A percentile compares a stretch with the other conserved stretches of the same genome.
Evolutionary conservation across 2,113 vertebrate genomes (phyloP).

Genomic region (pig (Sus scrofa)): DNA sequence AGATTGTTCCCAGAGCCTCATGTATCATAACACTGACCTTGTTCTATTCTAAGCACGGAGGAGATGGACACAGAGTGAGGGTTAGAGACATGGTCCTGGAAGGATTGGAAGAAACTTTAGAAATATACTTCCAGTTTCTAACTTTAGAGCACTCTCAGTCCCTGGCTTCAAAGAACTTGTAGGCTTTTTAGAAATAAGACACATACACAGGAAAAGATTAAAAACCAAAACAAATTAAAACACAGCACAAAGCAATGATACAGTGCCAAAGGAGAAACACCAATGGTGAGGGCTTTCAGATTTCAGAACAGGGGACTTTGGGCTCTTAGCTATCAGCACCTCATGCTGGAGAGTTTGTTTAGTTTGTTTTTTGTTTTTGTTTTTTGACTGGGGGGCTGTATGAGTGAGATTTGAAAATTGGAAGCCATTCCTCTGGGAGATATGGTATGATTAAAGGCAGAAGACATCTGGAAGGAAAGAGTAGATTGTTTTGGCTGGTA

Average conservation of each 20-base stretch:
- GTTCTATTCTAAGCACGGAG: neutral
- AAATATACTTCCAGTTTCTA: neutral
- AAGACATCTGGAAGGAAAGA: neutral
- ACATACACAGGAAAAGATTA: neutral
- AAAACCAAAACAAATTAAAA: conserved; percentile 15
- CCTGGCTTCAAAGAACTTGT: neutral
- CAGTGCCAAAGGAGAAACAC: neutral
- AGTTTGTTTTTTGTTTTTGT: neutral
- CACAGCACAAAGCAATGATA: neutral
- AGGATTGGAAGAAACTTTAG: conserved; percentile 33
- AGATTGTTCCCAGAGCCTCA: neutral
- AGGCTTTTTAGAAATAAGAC: conserved; percentile 10
- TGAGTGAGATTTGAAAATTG: neutral
- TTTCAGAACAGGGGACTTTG: neutral
- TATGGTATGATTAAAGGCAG: neutral
- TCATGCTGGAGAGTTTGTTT: neutral
- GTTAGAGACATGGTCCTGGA: neutral
- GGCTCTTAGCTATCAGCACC: neutral
- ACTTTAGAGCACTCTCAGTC: neutral
- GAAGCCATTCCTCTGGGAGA: neutral
- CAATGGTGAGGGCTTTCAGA: neutral
- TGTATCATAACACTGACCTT: neutral
- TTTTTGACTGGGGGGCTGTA: neutral
- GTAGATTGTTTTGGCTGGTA: neutral
- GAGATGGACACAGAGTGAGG: neutral